phyloP scores from a whole-genome alignment of 2,888 invertebrate species.

The Phragmatobia fuliginosa region DNA sequence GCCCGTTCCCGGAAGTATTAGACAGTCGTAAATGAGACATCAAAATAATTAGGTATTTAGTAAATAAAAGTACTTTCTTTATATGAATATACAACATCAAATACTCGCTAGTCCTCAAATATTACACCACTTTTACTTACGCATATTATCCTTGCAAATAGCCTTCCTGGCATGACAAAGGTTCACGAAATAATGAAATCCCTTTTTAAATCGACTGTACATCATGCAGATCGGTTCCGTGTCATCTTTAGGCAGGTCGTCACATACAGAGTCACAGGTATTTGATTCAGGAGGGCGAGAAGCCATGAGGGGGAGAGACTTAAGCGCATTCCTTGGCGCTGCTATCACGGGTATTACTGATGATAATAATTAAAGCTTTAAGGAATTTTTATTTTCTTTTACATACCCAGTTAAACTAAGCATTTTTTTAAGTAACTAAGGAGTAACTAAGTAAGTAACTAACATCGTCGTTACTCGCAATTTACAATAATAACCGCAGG shows the following conservation, averaged over 20 bases:
- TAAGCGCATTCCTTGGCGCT: conserved; percentile 11
- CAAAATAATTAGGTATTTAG: no score
- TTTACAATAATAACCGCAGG: no score
- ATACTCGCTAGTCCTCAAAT: no score
- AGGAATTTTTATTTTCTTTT: not conserved
- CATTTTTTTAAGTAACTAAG: no score
- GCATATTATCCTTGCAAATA: conserved; percentile 71
- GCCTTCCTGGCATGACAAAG: conserved; percentile 75
- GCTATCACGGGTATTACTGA: conserved; percentile 9
- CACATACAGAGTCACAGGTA: conserved; percentile 63
- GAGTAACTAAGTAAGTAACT: no score
- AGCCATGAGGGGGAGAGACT: not conserved
- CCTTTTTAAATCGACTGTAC: conserved; percentile 77
- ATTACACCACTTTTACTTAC: conserved; percentile 52
- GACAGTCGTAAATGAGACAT: no score
- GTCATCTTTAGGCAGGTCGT: conserved; percentile 67
- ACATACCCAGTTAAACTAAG: no score
- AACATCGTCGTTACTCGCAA: no score
- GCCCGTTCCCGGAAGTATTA: no score
- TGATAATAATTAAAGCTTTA: no score
- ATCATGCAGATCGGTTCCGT: conserved; percentile 77
- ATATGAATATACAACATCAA: no score
- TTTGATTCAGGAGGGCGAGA: not conserved
- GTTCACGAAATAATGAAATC: conserved; percentile 74
- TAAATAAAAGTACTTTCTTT: no score